These are phyloP conservation scores for Prenolepis imparis DNA, from an alignment of 2,888 invertebrate species.

Conservation along the genomic window DNA sequence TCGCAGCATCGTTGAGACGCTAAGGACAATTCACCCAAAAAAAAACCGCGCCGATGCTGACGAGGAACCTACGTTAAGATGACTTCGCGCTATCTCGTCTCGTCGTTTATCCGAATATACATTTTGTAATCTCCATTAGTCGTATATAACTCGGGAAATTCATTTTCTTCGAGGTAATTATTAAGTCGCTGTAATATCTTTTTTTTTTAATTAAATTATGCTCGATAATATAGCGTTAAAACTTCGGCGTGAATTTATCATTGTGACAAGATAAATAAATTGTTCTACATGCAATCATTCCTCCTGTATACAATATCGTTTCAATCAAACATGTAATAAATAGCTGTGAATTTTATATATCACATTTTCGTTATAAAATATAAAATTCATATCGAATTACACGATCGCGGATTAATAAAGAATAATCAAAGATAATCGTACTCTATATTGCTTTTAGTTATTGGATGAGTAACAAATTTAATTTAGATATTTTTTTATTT, in stretches of 20 bases:
- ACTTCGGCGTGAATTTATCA: background rate
- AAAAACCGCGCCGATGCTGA: slow-evolving; percentile 44
- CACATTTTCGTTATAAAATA: background rate
- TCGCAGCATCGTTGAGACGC: slow-evolving; percentile 38
- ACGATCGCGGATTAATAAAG: background rate
- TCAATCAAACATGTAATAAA: background rate
- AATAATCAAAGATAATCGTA: background rate
- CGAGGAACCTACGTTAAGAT: slow-evolving; percentile 49
- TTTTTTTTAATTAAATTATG: slow-evolving; percentile 28
- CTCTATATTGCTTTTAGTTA: background rate
- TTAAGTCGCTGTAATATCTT: background rate
- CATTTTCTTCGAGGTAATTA: slow-evolving; percentile 24
- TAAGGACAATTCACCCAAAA: slow-evolving; percentile 50
- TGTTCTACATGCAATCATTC: background rate
- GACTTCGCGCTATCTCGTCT: slow-evolving; percentile 42
- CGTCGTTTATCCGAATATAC: slow-evolving; percentile 30
- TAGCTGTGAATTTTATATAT: background rate
- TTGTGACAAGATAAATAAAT: slow-evolving; percentile 1
- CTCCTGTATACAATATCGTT: background rate
- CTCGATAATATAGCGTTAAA: slow-evolving; percentile 7
- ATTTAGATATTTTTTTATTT: background rate
- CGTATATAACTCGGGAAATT: slow-evolving; percentile 3
- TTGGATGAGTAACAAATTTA: background rate
- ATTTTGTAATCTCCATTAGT: slow-evolving; percentile 41
- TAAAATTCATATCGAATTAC: background rate